Percentiles rank a stretch among this genome's conserved stretches.
Conservation (phyloP, 37 sponge, comb jelly and placozoan genomes). For the Chondrilla cf. caribensis region DNA sequence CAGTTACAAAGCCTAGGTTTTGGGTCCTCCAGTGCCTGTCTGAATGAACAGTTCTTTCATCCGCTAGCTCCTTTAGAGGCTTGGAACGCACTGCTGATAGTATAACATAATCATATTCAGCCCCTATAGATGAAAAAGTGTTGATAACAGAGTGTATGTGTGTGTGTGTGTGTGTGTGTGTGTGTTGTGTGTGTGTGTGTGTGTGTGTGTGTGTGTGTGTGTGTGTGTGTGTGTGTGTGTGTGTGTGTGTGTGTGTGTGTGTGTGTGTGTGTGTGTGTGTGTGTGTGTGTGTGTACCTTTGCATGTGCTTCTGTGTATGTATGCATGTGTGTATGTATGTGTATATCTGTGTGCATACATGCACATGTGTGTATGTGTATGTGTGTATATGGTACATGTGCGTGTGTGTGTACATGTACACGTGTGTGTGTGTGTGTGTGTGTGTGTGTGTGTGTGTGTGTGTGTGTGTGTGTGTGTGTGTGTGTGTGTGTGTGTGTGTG, state of each 20-base stretch:
- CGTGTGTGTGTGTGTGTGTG: constrained; percentile 2
- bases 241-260: too few species aligned
- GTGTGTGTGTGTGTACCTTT: too few species aligned
- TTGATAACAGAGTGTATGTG: background rate
- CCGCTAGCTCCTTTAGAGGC: constrained; percentile 22
- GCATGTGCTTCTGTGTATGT: too few species aligned
- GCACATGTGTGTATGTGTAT: background rate
- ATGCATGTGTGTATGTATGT: too few species aligned
- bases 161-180: background rate
- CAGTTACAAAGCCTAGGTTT: constrained; percentile 72
- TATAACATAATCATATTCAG: constrained; percentile 55
- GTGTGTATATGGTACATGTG: background rate
- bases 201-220: background rate
- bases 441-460: background rate
- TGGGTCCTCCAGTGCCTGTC: constrained; percentile 52
- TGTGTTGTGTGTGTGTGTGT: background rate
- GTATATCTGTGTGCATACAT: too few species aligned
- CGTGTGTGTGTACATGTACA: background rate
- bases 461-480: background rate
- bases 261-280: too few species aligned
- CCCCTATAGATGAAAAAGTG: constrained; percentile 20
- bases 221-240: too few species aligned
- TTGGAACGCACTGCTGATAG: constrained; percentile 64
- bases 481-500: background rate
- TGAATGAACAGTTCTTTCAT: constrained; percentile 25